Evolutionary conservation across 2,888 invertebrate species (phyloP).

Genomic region (Dermolepida albohirtum): DNA sequence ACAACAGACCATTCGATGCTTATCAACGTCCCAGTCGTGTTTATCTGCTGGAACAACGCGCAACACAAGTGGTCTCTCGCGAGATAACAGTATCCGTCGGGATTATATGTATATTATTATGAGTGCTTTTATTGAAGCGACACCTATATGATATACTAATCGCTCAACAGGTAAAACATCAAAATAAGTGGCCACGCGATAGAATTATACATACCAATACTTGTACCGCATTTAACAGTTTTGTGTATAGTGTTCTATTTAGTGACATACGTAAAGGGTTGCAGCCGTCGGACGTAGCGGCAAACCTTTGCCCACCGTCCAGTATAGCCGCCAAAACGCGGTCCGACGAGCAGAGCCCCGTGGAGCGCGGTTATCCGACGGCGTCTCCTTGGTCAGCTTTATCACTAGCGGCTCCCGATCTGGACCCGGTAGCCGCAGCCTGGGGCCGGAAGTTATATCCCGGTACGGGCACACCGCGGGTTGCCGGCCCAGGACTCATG

Average conservation of each 20-base stretch:
- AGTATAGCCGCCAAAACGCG: constrained; percentile 70
- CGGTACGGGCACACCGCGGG: constrained; percentile 74
- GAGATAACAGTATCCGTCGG: constrained; percentile 55
- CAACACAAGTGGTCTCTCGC: constrained; percentile 61
- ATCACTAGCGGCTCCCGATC: constrained; percentile 68
- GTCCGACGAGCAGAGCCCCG: constrained; percentile 79
- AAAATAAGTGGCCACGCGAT: constrained; percentile 15
- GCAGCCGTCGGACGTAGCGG: constrained; percentile 40
- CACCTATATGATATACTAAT: constrained; percentile 11
- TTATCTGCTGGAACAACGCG: constrained; percentile 60
- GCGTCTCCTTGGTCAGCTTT: constrained; percentile 84
- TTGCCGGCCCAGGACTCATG: constrained; percentile 74
- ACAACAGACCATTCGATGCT: constrained; percentile 60
- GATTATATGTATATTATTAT: constrained; percentile 41
- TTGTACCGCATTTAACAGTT: constrained; percentile 21
- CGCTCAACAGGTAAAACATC: constrained; percentile 18
- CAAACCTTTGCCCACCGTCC: constrained; percentile 24
- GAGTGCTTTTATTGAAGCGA: constrained; percentile 30
- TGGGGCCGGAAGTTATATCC: constrained; percentile 87
- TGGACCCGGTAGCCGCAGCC: constrained; percentile 79
- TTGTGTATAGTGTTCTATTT: constrained; percentile 23
- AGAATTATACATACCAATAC: neutral
- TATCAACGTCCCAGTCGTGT: constrained; percentile 65
- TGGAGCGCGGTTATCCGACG: constrained; percentile 59
- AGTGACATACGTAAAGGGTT: constrained; percentile 16